Conservation (phyloP, 2,113 vertebrate genomes). For the Paradoxurus hermaphroditus region DNA sequence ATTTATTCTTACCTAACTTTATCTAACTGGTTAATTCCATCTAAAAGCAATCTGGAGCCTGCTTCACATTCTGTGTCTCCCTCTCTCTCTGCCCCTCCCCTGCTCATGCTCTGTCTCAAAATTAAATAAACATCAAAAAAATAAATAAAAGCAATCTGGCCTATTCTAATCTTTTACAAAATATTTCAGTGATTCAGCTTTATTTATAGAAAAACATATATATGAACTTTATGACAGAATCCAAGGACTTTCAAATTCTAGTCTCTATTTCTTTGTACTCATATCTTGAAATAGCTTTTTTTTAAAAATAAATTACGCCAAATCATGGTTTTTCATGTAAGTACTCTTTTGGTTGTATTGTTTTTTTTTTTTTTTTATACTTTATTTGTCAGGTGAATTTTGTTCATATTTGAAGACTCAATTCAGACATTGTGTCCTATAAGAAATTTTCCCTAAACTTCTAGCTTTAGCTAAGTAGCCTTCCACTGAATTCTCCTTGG, state of each 20-base stretch:
- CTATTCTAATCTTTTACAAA: neutral
- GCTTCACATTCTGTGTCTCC: no score
- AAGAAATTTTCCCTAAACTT: neutral
- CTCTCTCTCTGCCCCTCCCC: no score
- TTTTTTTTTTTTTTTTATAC: neutral
- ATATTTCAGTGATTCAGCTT: neutral
- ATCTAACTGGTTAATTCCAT: neutral
- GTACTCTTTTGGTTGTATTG: neutral
- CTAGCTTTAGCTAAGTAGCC: neutral
- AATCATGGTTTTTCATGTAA: neutral
- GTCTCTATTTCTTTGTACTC: neutral
- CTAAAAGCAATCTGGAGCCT: neutral
- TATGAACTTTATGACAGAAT: neutral
- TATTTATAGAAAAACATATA: neutral
- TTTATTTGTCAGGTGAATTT: neutral
- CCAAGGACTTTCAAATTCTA: neutral
- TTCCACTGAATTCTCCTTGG: neutral
- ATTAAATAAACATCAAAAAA: no score
- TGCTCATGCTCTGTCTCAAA: no score
- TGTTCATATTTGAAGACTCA: neutral
- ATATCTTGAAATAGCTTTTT: neutral
- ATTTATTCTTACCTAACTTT: neutral
- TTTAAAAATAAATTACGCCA: neutral
- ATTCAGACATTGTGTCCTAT: neutral
- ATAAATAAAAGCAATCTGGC: neutral